These are phyloP conservation scores for Capromys pilorides DNA, from an alignment of 2,797 vertebrate genomes.

Conservation along the genomic window DNA sequence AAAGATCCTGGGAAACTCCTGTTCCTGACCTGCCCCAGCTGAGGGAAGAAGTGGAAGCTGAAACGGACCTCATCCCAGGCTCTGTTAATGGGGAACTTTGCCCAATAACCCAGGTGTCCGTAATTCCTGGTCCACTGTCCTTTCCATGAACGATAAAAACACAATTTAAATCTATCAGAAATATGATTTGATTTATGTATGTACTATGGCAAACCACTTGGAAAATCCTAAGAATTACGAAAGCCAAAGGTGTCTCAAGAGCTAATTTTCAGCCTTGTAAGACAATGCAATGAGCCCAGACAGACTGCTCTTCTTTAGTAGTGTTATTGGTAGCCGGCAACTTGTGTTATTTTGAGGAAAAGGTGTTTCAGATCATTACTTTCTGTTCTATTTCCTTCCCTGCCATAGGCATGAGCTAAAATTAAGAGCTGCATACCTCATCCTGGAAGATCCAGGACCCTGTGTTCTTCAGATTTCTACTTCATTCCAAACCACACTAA, in stretches of 20 bases:
- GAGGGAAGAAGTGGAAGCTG: not conserved
- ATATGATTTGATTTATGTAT: not conserved
- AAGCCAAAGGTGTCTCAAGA: conserved; percentile 48
- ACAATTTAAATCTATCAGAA: not conserved
- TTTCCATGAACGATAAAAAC: not conserved
- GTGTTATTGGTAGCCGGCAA: conserved; percentile 36
- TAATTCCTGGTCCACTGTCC: not conserved
- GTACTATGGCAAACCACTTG: not conserved
- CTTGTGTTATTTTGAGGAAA: conserved; percentile 36
- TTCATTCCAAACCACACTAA: no score
- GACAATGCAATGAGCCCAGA: conserved; percentile 53
- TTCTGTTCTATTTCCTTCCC: conserved; percentile 52
- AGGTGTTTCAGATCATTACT: not conserved
- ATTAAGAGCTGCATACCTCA: not conserved
- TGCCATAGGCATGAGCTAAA: not conserved
- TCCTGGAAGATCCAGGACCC: not conserved
- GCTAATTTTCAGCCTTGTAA: conserved; percentile 54
- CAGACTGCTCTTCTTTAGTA: not conserved
- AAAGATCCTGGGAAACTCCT: not conserved
- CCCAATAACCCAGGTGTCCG: not conserved
- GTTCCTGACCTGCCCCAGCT: not conserved
- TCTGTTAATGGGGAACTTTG: not conserved
- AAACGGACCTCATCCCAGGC: not conserved
- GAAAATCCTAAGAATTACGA: conserved; percentile 34
- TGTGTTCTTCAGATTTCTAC: not conserved